These are phyloP conservation scores for Paedocypris sp. DNA, from an alignment of 2,113 vertebrate species.

Conservation along the genomic window DNA sequence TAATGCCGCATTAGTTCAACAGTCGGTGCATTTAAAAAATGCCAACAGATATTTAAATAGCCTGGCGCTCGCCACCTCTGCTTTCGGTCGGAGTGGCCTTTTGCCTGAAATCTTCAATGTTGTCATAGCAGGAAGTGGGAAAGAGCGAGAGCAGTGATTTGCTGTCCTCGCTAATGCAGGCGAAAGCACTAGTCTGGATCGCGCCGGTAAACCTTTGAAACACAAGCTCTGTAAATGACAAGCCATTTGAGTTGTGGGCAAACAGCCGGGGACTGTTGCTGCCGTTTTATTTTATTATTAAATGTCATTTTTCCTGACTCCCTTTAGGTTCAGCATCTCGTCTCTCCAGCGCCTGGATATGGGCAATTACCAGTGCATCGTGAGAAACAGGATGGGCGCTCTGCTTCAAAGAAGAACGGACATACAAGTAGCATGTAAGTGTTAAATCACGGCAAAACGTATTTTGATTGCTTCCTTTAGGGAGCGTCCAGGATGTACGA, in stretches of 20 bases:
- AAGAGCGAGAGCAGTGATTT: slow-evolving; percentile 16
- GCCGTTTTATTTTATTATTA: not conserved
- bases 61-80: slow-evolving; percentile 9
- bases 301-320: not conserved
- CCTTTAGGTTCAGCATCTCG: slow-evolving; percentile 62
- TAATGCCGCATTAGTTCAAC: not conserved
- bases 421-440: slow-evolving; percentile 77
- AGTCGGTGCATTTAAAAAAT: slow-evolving; percentile 20
- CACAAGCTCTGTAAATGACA: slow-evolving; percentile 17
- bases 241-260: slow-evolving; percentile 14
- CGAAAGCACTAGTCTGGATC: not conserved
- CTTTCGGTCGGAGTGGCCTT: slow-evolving; percentile 28
- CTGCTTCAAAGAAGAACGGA: slow-evolving; percentile 69
- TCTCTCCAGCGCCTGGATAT: slow-evolving; percentile 60
- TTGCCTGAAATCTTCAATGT: slow-evolving; percentile 22
- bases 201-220: slow-evolving; percentile 23
- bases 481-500: too few species aligned
- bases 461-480: not conserved
- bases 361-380: slow-evolving; percentile 70
- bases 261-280: not conserved
- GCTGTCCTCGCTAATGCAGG: slow-evolving; percentile 28
- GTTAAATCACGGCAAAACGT: not conserved
- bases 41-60: not conserved
- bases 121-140: slow-evolving; percentile 11
- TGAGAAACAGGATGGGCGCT: slow-evolving; percentile 72